Conservation (phyloP, 2,888 invertebrate species). For the Brachyopa scutellaris region DNA sequence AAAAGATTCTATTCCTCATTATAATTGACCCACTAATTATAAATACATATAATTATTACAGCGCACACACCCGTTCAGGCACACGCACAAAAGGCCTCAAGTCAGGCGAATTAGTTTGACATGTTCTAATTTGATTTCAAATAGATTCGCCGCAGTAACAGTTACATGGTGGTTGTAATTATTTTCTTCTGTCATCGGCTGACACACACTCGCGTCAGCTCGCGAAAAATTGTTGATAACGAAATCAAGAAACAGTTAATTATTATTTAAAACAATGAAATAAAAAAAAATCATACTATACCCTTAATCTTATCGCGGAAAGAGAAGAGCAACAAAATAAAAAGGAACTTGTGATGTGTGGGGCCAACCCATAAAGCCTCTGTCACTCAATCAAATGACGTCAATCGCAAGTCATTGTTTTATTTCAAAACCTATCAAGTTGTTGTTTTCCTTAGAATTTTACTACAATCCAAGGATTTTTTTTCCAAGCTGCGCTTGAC, state of each 20-base stretch:
- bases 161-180: background rate
- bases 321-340: background rate
- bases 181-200: background rate
- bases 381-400: constrained; percentile 52
- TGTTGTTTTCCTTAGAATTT: background rate
- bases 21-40: constrained; percentile 2
- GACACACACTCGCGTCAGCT: background rate
- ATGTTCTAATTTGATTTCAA: constrained; percentile 18
- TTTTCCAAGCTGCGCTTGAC: constrained; percentile 16
- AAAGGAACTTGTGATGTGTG: constrained; percentile 35
- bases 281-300: constrained; percentile 13
- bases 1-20: background rate
- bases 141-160: constrained; percentile 10
- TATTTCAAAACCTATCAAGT: background rate
- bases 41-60: background rate
- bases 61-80: background rate
- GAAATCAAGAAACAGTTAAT: no score
- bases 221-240: background rate
- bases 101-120: constrained; percentile 2
- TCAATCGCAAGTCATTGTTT: constrained; percentile 48
- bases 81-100: background rate
- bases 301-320: constrained; percentile 37
- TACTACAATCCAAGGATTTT: constrained; percentile 4
- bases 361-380: constrained; percentile 12
- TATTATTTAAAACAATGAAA: background rate